Base-by-base conservation (phyloP, 2,797 vertebrate genomes). In the Chelonia mydas region DNA sequence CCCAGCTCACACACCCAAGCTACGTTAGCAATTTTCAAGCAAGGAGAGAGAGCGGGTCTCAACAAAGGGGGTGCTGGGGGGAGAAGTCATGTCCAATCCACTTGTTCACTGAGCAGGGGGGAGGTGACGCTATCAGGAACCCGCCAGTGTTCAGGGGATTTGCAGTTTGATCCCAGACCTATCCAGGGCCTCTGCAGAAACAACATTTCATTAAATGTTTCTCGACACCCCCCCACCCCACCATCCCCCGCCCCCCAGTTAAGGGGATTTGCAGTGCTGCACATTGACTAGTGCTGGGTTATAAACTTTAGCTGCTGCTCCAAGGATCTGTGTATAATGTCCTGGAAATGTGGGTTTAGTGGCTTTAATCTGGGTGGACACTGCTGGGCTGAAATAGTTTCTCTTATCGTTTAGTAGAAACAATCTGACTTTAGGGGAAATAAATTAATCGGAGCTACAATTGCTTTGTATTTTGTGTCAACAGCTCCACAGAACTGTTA, bases 391-490 rank as follows among this genome's bases (percentile, higher is more conserved):
- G 80, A 17, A 2, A 31, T 93, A 49, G 80, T 93, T 95, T 96
- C 90, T 86, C 10, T 84, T 91, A 90, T n/a, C 7, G 17, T 33
- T 49, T 57, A 91, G 88, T 21, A 90, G 92, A 96, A 98, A 97
- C 94, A 97, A 95, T 76, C 84, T 96, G 95, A 94, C 97, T 96
- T 86, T 81, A 95, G 95, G 95, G 93, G 93, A 93, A 92, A 95
- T 57, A 96, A 96, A 96, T 95, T 86, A 95, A 90, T 74, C 5
- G 41, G 11, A 11, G 86, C 31, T 68, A 68, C 77, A 33, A 87
- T 90, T 79, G 93, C 93, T 94, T 95, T 95, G 94, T 96, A 92
- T 96, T 96, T 96, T 97, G 94, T 92, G 96, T 97, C 92, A 98
- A 97, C 95, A 96, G 91, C 89, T 92, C 81, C 90, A 59, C 79